These are phyloP conservation scores for Lymantria monacha DNA, from an alignment of 2,888 invertebrate species.

Conservation along the genomic window DNA sequence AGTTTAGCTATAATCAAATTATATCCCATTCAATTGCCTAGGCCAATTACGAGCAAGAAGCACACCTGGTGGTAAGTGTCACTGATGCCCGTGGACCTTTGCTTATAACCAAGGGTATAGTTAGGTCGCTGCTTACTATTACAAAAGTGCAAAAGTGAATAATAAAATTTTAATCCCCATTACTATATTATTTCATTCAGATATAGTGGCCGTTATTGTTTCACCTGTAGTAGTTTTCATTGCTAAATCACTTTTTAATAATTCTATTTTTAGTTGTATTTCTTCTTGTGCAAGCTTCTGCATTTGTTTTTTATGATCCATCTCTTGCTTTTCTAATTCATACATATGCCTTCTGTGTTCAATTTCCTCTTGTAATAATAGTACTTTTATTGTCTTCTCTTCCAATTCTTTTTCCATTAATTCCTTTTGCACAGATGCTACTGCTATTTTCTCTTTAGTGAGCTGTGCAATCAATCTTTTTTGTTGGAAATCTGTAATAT, in stretches of 20 bases:
- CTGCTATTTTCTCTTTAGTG: slow-evolving; percentile 3
- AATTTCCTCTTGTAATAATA: not conserved
- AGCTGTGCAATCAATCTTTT: slow-evolving; percentile 1
- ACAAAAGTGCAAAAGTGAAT: too few relatives aligned
- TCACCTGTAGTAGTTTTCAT: not conserved
- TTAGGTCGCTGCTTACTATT: too few relatives aligned
- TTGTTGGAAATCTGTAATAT: not conserved
- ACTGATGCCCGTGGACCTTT: too few relatives aligned
- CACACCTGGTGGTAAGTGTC: too few relatives aligned
- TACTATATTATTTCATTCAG: not conserved
- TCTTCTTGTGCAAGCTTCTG: slow-evolving; percentile 2
- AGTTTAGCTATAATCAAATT: too few relatives aligned
- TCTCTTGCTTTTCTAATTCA: not conserved
- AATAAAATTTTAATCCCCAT: too few relatives aligned
- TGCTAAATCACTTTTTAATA: not conserved
- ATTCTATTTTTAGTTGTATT: slow-evolving; percentile 4
- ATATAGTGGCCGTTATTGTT: not conserved
- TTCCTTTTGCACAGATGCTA: slow-evolving; percentile 3
- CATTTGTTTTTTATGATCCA: not conserved
- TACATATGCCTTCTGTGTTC: not conserved
- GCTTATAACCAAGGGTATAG: too few relatives aligned
- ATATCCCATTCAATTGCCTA: too few relatives aligned
- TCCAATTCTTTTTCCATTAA: slow-evolving; percentile 2
- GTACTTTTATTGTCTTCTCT: not conserved
- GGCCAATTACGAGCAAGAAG: too few relatives aligned